Percentiles rank a stretch among this genome's conserved stretches.
These are phyloP conservation scores for Zhengitettix transpicula DNA, from an alignment of 2,888 invertebrate species.

Conservation along the genomic window DNA sequence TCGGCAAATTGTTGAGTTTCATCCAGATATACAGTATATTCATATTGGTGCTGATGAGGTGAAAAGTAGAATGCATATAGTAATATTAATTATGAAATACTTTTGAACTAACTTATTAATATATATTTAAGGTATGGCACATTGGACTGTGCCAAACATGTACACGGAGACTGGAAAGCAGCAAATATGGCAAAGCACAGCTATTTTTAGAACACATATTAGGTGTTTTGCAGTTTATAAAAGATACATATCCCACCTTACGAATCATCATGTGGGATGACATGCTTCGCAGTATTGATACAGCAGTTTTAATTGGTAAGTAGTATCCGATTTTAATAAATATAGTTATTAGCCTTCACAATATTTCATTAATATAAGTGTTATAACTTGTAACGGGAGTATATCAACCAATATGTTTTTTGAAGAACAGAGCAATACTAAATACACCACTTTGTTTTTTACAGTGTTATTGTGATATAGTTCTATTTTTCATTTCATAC, in stretches of 20 bases:
- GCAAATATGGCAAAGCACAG: conserved; percentile 34
- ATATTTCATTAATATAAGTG: neutral
- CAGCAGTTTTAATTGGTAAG: conserved; percentile 37
- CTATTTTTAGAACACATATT: conserved; percentile 52
- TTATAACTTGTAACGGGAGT: neutral
- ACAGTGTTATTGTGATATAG: too few relatives aligned
- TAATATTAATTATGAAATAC: neutral
- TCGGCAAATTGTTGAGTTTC: conserved; percentile 49
- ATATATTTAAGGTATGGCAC: conserved; percentile 49
- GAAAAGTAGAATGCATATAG: conserved; percentile 4
- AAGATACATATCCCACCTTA: conserved; percentile 41
- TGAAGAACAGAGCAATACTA: too few relatives aligned
- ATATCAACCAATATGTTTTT: neutral
- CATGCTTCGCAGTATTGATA: conserved; percentile 50
- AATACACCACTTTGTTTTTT: too few relatives aligned
- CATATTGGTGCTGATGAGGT: conserved; percentile 75
- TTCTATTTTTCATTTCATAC: too few relatives aligned
- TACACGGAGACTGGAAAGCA: conserved; percentile 25
- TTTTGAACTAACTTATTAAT: neutral
- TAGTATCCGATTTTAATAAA: neutral
- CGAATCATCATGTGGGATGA: conserved; percentile 74
- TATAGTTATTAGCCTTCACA: too few relatives aligned
- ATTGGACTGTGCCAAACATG: conserved; percentile 43
- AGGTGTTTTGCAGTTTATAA: conserved; percentile 39
- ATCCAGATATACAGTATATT: conserved; percentile 45